Conservation (phyloP, 2,888 invertebrate genomes). For the Colostygia pectinataria region DNA sequence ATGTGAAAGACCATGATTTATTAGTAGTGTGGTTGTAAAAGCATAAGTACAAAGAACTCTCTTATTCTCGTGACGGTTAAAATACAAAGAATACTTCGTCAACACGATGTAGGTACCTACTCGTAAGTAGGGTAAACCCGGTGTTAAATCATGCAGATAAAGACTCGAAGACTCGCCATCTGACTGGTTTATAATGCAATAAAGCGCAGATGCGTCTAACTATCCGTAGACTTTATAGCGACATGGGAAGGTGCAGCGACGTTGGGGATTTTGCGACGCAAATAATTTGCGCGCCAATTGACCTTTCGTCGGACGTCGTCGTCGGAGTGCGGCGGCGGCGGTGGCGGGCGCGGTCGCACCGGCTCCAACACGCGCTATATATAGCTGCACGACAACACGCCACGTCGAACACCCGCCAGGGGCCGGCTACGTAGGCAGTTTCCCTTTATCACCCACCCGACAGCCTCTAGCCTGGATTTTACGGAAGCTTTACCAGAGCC, state of each 20-base stretch:
- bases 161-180: slow-evolving; percentile 14
- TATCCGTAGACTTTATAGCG: slow-evolving; percentile 31
- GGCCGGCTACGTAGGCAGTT: slow-evolving; percentile 79
- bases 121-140: slow-evolving; percentile 17
- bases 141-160: slow-evolving; percentile 29
- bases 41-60: no score
- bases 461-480: slow-evolving; percentile 77
- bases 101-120: slow-evolving; percentile 6
- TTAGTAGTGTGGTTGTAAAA: no score
- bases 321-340: slow-evolving; percentile 58
- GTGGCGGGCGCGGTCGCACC: slow-evolving; percentile 68
- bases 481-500: slow-evolving; percentile 70
- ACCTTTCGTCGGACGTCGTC: slow-evolving; percentile 79
- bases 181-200: slow-evolving; percentile 31
- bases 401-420: slow-evolving; percentile 71
- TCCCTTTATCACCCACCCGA: slow-evolving; percentile 78
- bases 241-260: slow-evolving; percentile 59
- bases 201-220: slow-evolving; percentile 37
- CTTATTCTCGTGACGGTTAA: background rate
- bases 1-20: no score
- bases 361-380: slow-evolving; percentile 78
- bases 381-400: slow-evolving; percentile 76
- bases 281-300: slow-evolving; percentile 83
- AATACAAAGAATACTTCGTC: background rate
- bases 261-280: slow-evolving; percentile 78